Percentiles rank a stretch among this genome's conserved stretches.
Evolutionary conservation across 2,797 vertebrate genomes (phyloP).

Genomic region (Galaxias olidus): DNA sequence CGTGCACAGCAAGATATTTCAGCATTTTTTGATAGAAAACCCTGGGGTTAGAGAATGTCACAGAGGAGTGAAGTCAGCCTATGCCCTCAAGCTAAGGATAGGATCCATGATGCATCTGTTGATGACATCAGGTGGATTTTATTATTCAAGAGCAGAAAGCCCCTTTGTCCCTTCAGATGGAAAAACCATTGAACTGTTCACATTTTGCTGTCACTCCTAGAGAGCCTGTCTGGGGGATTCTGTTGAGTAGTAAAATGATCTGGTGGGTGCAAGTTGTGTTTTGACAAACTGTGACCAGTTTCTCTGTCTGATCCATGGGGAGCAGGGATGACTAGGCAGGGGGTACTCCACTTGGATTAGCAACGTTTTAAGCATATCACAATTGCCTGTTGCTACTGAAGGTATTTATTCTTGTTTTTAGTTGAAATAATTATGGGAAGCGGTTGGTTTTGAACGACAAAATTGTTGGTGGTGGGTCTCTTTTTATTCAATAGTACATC

Average conservation of each 20-base stretch:
- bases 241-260: slow-evolving; percentile 51
- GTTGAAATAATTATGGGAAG: too few species aligned
- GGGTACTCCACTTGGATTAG: slow-evolving; percentile 47
- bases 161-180: slow-evolving; percentile 51
- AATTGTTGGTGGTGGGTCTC: background rate
- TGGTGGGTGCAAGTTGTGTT: slow-evolving; percentile 54
- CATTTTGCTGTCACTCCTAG: slow-evolving; percentile 50
- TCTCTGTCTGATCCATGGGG: slow-evolving; percentile 44
- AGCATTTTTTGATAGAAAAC: slow-evolving; percentile 61
- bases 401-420: slow-evolving; percentile 33
- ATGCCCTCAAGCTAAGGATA: slow-evolving; percentile 51
- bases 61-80: slow-evolving; percentile 66
- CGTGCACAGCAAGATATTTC: slow-evolving; percentile 71
- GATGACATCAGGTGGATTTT: slow-evolving; percentile 67
- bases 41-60: slow-evolving; percentile 72
- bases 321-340: slow-evolving; percentile 43
- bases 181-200: slow-evolving; percentile 48
- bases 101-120: slow-evolving; percentile 60
- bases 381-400: slow-evolving; percentile 31
- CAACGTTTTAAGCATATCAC: slow-evolving; percentile 46
- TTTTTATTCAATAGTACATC: background rate
- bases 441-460: too few species aligned
- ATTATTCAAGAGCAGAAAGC: slow-evolving; percentile 45
- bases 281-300: slow-evolving; percentile 59
- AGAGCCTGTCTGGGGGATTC: slow-evolving; percentile 43